Evolutionary conservation across 2,113 vertebrate species (phyloP).

Genomic region (Etheostoma cragini): DNA sequence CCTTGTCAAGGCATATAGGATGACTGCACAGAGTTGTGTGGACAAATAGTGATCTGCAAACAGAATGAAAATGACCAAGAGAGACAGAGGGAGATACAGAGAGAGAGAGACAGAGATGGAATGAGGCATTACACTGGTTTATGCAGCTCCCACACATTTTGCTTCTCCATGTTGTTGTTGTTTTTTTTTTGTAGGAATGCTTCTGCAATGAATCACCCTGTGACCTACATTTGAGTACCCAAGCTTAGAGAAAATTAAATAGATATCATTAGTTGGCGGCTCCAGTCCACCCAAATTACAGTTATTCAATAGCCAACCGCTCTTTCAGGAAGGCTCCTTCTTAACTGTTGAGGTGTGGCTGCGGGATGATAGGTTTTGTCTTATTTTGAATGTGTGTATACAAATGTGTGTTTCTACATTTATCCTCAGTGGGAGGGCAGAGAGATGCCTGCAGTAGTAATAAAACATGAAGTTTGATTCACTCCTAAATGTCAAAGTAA

Average conservation of each 20-base stretch:
- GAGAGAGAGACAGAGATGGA: slow-evolving; percentile 47
- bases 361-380: not conserved
- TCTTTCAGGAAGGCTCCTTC: slow-evolving; percentile 30
- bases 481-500: slow-evolving; percentile 11
- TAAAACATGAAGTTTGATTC: slow-evolving; percentile 13
- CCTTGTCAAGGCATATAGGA: slow-evolving; percentile 67
- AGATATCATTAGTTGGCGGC: slow-evolving; percentile 60
- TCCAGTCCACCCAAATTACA: slow-evolving; percentile 48
- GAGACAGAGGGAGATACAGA: slow-evolving; percentile 57
- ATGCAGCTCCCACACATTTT: slow-evolving; percentile 50
- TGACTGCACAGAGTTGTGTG: slow-evolving; percentile 46
- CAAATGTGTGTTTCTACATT: not conserved
- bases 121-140: slow-evolving; percentile 36
- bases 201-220: slow-evolving; percentile 65
- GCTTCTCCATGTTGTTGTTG: slow-evolving; percentile 51
- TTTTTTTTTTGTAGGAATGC: slow-evolving; percentile 47
- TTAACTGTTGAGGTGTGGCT: not conserved
- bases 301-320: slow-evolving; percentile 29
- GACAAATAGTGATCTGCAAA: slow-evolving; percentile 67
- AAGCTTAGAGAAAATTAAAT: slow-evolving; percentile 54
- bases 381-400: not conserved
- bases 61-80: slow-evolving; percentile 72
- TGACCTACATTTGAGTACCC: slow-evolving; percentile 69
- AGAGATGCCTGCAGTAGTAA: not conserved
- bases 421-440: not conserved